Conservation (phyloP, 2,113 vertebrate genomes). For the Anolis carolinensis region DNA sequence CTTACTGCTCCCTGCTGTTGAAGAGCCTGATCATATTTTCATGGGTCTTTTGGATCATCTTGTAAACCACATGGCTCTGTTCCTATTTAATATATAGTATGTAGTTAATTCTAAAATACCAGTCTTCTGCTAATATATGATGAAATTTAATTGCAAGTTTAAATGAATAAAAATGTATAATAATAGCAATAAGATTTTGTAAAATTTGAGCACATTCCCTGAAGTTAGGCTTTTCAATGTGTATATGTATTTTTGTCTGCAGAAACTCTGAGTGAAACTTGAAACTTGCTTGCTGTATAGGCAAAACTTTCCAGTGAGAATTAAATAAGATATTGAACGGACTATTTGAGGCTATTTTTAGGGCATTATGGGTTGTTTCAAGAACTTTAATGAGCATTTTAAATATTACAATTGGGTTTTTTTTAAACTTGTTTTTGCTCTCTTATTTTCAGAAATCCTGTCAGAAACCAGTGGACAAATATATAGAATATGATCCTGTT, state of each 20-base stretch:
- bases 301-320: neutral
- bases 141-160: neutral
- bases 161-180: neutral
- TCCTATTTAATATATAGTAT: neutral
- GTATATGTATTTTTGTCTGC: neutral
- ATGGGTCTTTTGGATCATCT: neutral
- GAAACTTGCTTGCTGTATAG: neutral
- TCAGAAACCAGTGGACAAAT: slow-evolving; percentile 96
- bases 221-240: neutral
- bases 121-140: neutral
- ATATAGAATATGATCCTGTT: slow-evolving; percentile 98
- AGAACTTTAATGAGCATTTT: slow-evolving; percentile 1
- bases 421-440: slow-evolving; percentile 53
- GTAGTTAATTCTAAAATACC: neutral
- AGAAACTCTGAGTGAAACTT: neutral
- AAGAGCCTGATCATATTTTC: neutral
- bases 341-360: neutral
- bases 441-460: slow-evolving; percentile 86
- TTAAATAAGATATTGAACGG: neutral
- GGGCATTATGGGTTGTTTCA: neutral
- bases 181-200: neutral
- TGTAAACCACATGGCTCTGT: neutral
- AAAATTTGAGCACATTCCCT: neutral
- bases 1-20: neutral
- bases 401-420: neutral